These are phyloP conservation scores for Dynastes maya DNA, from an alignment of 2,888 invertebrate genomes.

Conservation along the genomic window DNA sequence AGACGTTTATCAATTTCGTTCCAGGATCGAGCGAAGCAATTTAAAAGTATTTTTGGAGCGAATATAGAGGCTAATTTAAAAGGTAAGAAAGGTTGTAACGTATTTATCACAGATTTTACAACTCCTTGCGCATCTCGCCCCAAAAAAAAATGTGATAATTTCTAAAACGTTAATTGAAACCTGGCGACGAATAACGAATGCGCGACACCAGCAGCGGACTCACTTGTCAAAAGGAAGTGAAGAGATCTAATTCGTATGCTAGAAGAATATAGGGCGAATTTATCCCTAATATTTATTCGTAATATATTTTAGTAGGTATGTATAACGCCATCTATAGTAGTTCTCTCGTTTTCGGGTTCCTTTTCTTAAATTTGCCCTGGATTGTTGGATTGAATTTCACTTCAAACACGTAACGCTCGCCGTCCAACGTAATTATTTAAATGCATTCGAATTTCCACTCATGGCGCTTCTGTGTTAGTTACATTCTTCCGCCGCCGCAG, in stretches of 20 bases:
- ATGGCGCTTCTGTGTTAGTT: slow-evolving; percentile 53
- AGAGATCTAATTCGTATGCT: slow-evolving; percentile 19
- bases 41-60: slow-evolving; percentile 22
- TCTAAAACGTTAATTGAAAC: slow-evolving; percentile 5
- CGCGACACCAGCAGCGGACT: not conserved
- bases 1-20: slow-evolving; percentile 33
- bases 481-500: slow-evolving; percentile 53
- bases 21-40: not conserved
- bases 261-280: slow-evolving; percentile 20
- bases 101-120: slow-evolving; percentile 27
- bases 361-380: slow-evolving; percentile 33
- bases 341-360: not conserved
- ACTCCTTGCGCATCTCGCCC: not conserved
- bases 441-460: slow-evolving; percentile 56
- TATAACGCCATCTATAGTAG: not conserved
- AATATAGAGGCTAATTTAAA: slow-evolving; percentile 19
- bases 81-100: slow-evolving; percentile 4
- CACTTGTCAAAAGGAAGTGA: not conserved
- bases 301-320: slow-evolving; percentile 2
- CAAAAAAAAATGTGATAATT: slow-evolving; percentile 26
- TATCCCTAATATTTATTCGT: slow-evolving; percentile 8
- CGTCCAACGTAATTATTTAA: slow-evolving; percentile 56
- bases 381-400: slow-evolving; percentile 25
- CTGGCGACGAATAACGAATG: not conserved
- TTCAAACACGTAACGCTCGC: slow-evolving; percentile 51